These are phyloP conservation scores for Otolemur garnettii DNA, from an alignment of 2,113 vertebrate genomes.

Conservation along the genomic window DNA sequence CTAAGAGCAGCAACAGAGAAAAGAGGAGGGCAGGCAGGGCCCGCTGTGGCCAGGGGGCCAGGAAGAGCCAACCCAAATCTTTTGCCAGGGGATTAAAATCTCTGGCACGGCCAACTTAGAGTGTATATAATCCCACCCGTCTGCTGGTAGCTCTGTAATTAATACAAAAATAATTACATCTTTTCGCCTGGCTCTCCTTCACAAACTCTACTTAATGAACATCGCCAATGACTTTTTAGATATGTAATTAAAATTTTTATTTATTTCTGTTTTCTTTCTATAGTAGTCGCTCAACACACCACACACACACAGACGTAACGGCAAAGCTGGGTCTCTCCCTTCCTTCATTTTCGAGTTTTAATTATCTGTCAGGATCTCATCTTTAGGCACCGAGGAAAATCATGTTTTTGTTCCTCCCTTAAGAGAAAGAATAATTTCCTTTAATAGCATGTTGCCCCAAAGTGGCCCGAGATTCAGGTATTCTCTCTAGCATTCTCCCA, in stretches of 20 bases:
- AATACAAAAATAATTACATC: slow-evolving; percentile 81
- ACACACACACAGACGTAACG: neutral
- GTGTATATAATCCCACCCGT: slow-evolving; percentile 30
- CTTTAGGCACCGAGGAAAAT: neutral
- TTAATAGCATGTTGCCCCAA: neutral
- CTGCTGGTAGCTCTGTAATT: slow-evolving; percentile 81
- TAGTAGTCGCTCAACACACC: slow-evolving; percentile 39
- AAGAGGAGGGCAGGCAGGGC: neutral
- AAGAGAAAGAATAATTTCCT: neutral
- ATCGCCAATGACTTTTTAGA: slow-evolving; percentile 47
- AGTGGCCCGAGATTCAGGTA: neutral
- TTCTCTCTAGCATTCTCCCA: neutral
- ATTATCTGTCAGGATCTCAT: slow-evolving; percentile 31
- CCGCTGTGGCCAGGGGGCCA: neutral
- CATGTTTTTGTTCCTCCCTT: neutral
- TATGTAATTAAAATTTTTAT: slow-evolving; percentile 63
- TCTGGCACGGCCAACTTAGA: neutral
- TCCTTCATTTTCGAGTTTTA: neutral
- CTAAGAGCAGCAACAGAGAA: rapidly evolving
- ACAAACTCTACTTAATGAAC: slow-evolving; percentile 74
- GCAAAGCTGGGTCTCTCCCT: slow-evolving; percentile 1
- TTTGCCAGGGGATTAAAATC: neutral
- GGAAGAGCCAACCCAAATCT: neutral
- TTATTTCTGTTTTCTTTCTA: slow-evolving; percentile 71
- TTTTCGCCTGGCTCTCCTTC: slow-evolving; percentile 72